phyloP scores from a whole-genome alignment of 2,113 vertebrate species.

The Alaudala cheleensis region DNA sequence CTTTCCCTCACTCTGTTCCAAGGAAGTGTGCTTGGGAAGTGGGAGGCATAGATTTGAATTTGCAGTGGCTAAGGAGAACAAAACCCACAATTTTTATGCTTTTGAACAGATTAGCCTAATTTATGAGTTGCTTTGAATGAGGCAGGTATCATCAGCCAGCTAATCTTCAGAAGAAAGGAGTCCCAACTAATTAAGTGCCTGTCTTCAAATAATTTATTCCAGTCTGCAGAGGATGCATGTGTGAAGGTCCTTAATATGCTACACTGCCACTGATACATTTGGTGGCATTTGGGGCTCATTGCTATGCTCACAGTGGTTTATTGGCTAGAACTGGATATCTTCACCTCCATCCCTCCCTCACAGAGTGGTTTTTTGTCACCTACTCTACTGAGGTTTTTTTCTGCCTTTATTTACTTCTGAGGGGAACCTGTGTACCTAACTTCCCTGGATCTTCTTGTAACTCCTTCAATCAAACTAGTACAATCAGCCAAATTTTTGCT shows the following conservation, averaged over 20 bases:
- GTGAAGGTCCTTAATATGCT: neutral
- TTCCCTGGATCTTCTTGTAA: neutral
- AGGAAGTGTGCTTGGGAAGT: neutral
- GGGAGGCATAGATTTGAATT: neutral
- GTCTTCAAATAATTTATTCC: neutral
- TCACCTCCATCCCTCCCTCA: neutral
- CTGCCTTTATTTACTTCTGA: neutral
- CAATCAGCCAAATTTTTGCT: neutral
- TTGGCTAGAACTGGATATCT: neutral
- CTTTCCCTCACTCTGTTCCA: neutral
- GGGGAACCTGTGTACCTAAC: neutral
- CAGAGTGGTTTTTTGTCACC: neutral
- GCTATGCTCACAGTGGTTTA: neutral
- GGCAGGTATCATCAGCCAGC: neutral
- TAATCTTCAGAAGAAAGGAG: neutral
- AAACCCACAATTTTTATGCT: neutral
- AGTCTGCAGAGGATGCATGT: neutral
- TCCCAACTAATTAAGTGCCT: neutral
- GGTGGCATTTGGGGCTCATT: neutral
- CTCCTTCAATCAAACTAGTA: neutral
- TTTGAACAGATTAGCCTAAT: neutral
- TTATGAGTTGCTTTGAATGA: neutral
- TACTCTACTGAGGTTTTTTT: neutral
- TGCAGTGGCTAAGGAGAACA: neutral
- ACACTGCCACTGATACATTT: neutral